Evolutionary conservation across 2,888 invertebrate genomes (phyloP).

Genomic region (Thymelicus lineola): DNA sequence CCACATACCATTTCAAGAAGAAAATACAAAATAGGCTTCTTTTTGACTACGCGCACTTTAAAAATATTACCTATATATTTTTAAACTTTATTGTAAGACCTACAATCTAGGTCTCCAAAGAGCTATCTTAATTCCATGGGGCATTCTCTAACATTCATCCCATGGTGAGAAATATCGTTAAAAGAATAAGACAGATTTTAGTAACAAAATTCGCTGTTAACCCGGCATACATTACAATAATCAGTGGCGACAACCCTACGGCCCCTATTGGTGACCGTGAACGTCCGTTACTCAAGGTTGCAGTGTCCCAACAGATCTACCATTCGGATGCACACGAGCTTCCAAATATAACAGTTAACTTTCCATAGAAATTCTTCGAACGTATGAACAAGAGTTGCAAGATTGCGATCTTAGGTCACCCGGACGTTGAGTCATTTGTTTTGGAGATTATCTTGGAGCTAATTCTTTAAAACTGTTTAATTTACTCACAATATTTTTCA

Average conservation of each 20-base stretch:
- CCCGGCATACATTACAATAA: too few relatives aligned
- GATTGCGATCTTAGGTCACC: conserved; percentile 15
- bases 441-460: not conserved
- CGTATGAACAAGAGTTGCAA: conserved; percentile 33
- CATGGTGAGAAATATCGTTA: too few relatives aligned
- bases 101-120: too few relatives aligned
- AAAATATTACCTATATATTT: too few relatives aligned
- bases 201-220: too few relatives aligned
- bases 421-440: conserved; percentile 10
- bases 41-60: too few relatives aligned
- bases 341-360: conserved; percentile 37
- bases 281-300: conserved; percentile 1
- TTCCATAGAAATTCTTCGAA: conserved; percentile 37
- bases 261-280: not conserved
- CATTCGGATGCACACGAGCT: not conserved
- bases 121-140: too few relatives aligned
- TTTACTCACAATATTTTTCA: not conserved
- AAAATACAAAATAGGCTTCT: too few relatives aligned
- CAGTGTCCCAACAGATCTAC: not conserved
- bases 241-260: not conserved
- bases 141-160: too few relatives aligned
- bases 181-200: too few relatives aligned
- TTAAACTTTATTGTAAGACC: too few relatives aligned
- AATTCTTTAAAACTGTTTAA: not conserved
- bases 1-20: too few relatives aligned